Conservation (phyloP, 53 echinoderm and acorn worm genomes). For the Pentamera pediparva region DNA sequence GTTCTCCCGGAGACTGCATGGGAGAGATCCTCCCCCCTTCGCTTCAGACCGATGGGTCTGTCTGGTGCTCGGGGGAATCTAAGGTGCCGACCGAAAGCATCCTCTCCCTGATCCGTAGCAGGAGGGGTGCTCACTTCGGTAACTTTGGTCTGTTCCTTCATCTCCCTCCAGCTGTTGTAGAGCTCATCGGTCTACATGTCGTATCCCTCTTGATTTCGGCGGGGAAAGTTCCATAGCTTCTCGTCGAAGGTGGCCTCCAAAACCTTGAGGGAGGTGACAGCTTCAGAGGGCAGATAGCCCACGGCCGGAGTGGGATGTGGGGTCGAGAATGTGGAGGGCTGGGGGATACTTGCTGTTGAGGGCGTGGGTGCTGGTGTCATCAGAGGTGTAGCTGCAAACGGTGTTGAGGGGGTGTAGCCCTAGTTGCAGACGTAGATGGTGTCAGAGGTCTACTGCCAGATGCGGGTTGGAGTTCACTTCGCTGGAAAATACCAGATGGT, state of each 20-base stretch:
- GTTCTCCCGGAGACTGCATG: background rate
- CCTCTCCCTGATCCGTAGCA: background rate
- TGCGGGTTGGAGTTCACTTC: too few relatives aligned
- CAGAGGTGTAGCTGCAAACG: too few relatives aligned
- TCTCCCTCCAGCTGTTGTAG: too few relatives aligned
- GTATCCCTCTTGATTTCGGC: background rate
- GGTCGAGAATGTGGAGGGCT: too few relatives aligned
- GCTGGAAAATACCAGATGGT: background rate
- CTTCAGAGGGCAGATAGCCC: too few relatives aligned
- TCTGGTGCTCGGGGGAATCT: too few relatives aligned
- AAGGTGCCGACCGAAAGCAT: background rate
- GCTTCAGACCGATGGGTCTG: background rate
- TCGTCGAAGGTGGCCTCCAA: background rate
- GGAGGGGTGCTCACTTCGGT: background rate
- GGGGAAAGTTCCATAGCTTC: background rate
- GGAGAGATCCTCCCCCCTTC: too few relatives aligned
- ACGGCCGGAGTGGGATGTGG: too few relatives aligned
- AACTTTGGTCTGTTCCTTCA: too few relatives aligned
- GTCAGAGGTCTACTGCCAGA: background rate
- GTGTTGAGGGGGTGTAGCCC: background rate
- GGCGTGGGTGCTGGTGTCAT: too few relatives aligned
- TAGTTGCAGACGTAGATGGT: background rate
- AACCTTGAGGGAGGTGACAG: background rate
- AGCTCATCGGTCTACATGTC: background rate
- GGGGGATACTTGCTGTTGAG: too few relatives aligned